Conservation (phyloP, 1,140 invertebrate genomes). For the Phthorimaea operculella region DNA sequence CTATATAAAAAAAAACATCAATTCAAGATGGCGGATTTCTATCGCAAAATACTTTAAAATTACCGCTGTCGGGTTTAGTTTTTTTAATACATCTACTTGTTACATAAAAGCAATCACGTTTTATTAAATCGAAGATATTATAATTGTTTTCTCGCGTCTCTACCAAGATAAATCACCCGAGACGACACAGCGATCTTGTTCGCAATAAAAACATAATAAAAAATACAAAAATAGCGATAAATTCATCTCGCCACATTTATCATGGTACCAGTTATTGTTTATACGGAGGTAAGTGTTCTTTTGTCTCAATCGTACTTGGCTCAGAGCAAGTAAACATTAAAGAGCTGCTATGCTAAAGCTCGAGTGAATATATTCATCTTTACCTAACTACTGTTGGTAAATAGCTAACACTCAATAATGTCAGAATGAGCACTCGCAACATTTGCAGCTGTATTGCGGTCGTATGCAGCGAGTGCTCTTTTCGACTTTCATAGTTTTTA, state of each 20-base stretch:
- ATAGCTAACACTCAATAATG: too few species aligned
- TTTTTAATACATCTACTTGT: too few species aligned
- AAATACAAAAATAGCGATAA: constrained; percentile 49
- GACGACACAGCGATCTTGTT: constrained; percentile 4
- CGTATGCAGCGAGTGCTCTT: too few species aligned
- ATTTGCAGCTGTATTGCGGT: too few species aligned
- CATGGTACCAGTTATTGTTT: constrained; percentile 40
- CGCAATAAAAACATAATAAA: constrained; percentile 40
- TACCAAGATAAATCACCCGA: constrained; percentile 11
- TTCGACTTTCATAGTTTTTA: too few species aligned
- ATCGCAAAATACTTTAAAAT: too few species aligned
- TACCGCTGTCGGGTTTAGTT: too few species aligned
- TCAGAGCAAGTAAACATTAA: not conserved
- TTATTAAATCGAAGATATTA: constrained; percentile 7
- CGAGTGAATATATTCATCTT: too few species aligned
- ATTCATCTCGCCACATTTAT: constrained; percentile 44
- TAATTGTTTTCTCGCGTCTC: constrained; percentile 31
- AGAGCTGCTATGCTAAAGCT: not conserved
- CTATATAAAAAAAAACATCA: too few species aligned
- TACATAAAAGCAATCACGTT: not conserved
- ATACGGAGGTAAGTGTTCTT: constrained; percentile 22
- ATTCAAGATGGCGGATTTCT: too few species aligned
- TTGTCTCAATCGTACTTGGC: constrained; percentile 13
- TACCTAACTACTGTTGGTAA: too few species aligned
- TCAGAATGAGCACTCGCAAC: too few species aligned